A percentile compares a stretch with the other conserved stretches of the same genome.
Conservation (phyloP, 2,797 vertebrate species). For the Adrianichthys oophorus region DNA sequence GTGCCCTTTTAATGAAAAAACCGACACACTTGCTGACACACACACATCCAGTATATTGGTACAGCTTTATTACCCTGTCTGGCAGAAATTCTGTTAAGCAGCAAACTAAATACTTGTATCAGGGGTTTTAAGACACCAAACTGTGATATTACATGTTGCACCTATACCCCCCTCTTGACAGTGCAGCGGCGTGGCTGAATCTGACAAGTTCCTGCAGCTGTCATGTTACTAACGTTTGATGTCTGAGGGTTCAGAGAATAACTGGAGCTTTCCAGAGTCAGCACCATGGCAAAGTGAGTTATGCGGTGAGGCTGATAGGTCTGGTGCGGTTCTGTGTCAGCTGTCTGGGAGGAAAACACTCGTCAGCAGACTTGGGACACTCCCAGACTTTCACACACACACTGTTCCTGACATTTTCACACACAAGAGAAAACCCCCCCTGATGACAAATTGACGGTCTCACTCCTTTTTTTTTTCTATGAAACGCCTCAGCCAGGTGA, state of each 20-base stretch:
- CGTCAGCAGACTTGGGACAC: slow-evolving; percentile 53
- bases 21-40: slow-evolving; percentile 31
- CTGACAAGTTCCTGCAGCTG: slow-evolving; percentile 30
- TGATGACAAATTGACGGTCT: not conserved
- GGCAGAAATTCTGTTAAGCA: slow-evolving; percentile 8
- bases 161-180: slow-evolving; percentile 1
- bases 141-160: not conserved
- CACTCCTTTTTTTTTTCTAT: not conserved
- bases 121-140: slow-evolving; percentile 8
- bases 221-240: slow-evolving; percentile 26
- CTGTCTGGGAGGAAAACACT: slow-evolving; percentile 30
- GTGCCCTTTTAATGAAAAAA: slow-evolving; percentile 65
- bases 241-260: slow-evolving; percentile 45
- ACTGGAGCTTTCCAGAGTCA: slow-evolving; percentile 48
- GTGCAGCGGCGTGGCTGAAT: slow-evolving; percentile 2
- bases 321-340: slow-evolving; percentile 52
- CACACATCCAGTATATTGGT: slow-evolving; percentile 18
- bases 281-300: slow-evolving; percentile 37
- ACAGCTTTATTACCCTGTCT: slow-evolving; percentile 24
- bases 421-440: not conserved
- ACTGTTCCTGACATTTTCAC: slow-evolving; percentile 31
- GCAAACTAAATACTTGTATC: slow-evolving; percentile 16
- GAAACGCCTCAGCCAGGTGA: not conserved
- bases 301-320: slow-evolving; percentile 22
- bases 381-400: slow-evolving; percentile 28